These are phyloP conservation scores for Chascanopsetta lugubris DNA, from an alignment of 2,113 vertebrate species.

Conservation along the genomic window DNA sequence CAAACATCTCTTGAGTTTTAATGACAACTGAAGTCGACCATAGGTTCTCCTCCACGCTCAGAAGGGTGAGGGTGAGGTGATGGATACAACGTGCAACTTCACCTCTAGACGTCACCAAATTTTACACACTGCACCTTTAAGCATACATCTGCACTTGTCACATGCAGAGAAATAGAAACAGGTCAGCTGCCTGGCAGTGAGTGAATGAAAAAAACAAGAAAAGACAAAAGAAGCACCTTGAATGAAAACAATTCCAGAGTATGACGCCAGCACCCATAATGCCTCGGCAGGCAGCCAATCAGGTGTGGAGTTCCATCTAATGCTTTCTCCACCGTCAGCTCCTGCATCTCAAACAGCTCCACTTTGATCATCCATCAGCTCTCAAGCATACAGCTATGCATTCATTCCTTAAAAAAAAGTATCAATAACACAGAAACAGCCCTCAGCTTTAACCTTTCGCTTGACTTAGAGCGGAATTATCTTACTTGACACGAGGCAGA, in stretches of 20 bases:
- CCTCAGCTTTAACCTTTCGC: constrained; percentile 42
- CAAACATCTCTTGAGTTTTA: too few relatives aligned
- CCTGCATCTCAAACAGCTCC: constrained; percentile 44
- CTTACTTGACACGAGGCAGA: constrained; percentile 46
- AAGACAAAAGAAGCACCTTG: too few relatives aligned
- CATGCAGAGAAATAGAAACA: too few relatives aligned
- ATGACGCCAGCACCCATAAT: constrained; percentile 33
- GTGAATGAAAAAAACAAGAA: too few relatives aligned
- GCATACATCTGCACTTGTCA: too few relatives aligned
- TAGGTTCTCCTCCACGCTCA: too few relatives aligned
- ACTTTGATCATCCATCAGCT: constrained; percentile 63
- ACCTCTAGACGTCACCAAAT: too few relatives aligned
- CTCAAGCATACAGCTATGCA: constrained; percentile 29
- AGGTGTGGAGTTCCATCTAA: constrained; percentile 30
- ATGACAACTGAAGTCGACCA: too few relatives aligned
- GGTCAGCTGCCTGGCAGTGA: neutral
- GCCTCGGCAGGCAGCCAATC: constrained; percentile 27
- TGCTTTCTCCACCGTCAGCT: constrained; percentile 56
- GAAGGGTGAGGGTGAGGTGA: too few relatives aligned
- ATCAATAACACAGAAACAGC: constrained; percentile 62
- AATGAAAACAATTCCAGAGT: constrained; percentile 23
- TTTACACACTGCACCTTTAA: too few relatives aligned
- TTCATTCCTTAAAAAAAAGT: constrained; percentile 61
- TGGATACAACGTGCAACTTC: too few relatives aligned
- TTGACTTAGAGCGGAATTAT: constrained; percentile 64